Evolutionary conservation across 2,888 invertebrate species (phyloP), one percentile per base, ranked within the genome.

Genomic region (Sinhomidia bicolor): DNA sequence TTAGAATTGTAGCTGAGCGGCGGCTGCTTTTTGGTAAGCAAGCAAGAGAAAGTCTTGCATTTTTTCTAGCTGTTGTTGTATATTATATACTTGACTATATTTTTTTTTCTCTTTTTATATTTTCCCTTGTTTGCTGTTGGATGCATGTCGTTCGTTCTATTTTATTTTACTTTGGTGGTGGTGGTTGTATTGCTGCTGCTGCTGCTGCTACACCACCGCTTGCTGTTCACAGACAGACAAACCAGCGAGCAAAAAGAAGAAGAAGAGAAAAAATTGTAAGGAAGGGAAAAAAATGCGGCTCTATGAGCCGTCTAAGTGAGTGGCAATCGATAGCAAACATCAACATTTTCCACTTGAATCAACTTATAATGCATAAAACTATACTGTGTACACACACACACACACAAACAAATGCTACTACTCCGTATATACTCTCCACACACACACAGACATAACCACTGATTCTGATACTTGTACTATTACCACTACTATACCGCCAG

Each of bases 291-390:
- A 29, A 74, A 32, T 54, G 68, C 54, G 68, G 23, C 65, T 65
- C 85, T 80, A 79, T 79, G 80, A 62, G 85, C 51, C 71, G 74
- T 87, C 62, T 83, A 88, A 88, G 84, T 83, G 86, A 87, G 87
- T 74, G 57, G 89, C 89, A 91, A 91, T 91, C 91, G 91, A 91
- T 91, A 85, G 89, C 88, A 89, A 90, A 90, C 91, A 91, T 91
- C 89, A 89, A 90, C 90, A 81, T 87, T 90, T 91, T 90, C 86
- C 90, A 89, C 87, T 90, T 89, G 90, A 89, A 85, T 90, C 78
- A 89, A 85, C 89, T 76, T 89, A 85, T 88, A 88, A 88, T 85
- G 81, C 85, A 89, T 85, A n/a, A n/a, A 80, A 74, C 71, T 68
- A 51, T 76, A 88, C 82, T 54, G 68, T 62, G 54, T 78, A 29